Conservation (phyloP, 2,888 invertebrate species). For the Drosophila barbarae region DNA sequence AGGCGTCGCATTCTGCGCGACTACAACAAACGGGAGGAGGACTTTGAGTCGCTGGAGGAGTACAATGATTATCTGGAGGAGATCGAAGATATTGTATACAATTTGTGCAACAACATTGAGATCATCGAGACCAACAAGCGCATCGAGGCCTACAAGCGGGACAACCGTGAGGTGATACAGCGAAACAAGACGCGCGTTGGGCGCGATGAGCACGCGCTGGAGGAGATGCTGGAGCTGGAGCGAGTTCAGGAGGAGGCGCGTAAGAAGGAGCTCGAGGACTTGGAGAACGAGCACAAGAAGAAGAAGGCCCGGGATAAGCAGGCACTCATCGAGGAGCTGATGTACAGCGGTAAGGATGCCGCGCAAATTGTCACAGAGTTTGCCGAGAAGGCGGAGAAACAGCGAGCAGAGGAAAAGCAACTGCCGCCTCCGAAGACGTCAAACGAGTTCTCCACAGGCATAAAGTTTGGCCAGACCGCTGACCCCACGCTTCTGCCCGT, state of each 20-base stretch:
- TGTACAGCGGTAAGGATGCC: constrained; percentile 95
- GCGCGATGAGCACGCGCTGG: constrained; percentile 91
- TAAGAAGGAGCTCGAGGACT: constrained; percentile 84
- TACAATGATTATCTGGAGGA: constrained; percentile 98
- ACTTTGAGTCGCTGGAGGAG: constrained; percentile 89
- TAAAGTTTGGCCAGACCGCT: constrained; percentile 86
- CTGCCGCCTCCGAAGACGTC: constrained; percentile 79
- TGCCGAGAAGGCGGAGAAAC: constrained; percentile 85
- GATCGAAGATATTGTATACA: constrained; percentile 94
- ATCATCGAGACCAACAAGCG: constrained; percentile 92
- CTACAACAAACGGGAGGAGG: constrained; percentile 97
- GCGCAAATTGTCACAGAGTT: constrained; percentile 92
- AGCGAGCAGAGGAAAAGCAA: constrained; percentile 82
- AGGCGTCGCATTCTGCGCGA: constrained; percentile 92
- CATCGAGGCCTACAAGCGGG: constrained; percentile 94
- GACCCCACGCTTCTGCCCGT: constrained; percentile 84
- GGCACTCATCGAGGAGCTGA: constrained; percentile 95
- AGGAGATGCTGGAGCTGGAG: constrained; percentile 90
- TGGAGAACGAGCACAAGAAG: constrained; percentile 86
- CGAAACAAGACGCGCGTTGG: constrained; percentile 88
- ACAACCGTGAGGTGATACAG: constrained; percentile 91
- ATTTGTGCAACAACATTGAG: constrained; percentile 93
- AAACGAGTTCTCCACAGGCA: constrained; percentile 92
- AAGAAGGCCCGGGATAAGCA: constrained; percentile 93
- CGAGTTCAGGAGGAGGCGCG: constrained; percentile 88